These are phyloP conservation scores for Caenorhabditis remanei DNA, from an alignment of 1,140 invertebrate species.

Conservation along the genomic window DNA sequence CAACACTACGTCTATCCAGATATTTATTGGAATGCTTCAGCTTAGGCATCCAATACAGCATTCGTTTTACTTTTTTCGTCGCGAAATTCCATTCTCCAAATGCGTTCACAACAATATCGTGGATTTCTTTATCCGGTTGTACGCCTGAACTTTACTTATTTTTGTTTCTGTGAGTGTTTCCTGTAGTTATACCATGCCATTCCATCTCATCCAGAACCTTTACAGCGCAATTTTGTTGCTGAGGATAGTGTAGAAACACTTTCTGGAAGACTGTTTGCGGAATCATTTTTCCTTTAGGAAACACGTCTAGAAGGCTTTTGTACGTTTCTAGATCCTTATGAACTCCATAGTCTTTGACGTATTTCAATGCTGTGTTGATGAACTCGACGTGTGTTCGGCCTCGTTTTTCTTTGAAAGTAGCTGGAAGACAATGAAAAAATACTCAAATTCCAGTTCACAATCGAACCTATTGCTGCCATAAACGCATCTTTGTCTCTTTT, in stretches of 20 bases:
- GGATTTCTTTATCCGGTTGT: slow-evolving; percentile 90
- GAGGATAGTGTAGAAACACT: slow-evolving; percentile 80
- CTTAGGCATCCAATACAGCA: slow-evolving; percentile 99
- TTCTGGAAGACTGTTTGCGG: slow-evolving; percentile 83
- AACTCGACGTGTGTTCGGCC: slow-evolving; percentile 89
- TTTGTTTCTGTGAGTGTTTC: neutral
- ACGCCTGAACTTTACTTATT: slow-evolving; percentile 82
- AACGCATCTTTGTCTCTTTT: slow-evolving; percentile 67
- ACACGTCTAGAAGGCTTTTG: slow-evolving; percentile 88
- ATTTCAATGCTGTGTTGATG: slow-evolving; percentile 88
- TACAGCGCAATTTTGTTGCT: slow-evolving; percentile 91
- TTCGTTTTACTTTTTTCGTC: slow-evolving; percentile 85
- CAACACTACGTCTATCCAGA: slow-evolving; percentile 84
- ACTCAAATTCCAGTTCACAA: neutral
- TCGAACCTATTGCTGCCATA: slow-evolving; percentile 60
- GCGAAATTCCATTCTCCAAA: slow-evolving; percentile 88
- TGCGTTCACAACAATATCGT: slow-evolving; percentile 85
- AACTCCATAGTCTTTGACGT: slow-evolving; percentile 89
- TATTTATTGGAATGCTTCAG: slow-evolving; percentile 92
- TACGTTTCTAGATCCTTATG: slow-evolving; percentile 91
- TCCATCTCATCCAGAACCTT: slow-evolving; percentile 92
- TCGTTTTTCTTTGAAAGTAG: slow-evolving; percentile 65
- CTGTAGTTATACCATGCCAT: slow-evolving; percentile 82
- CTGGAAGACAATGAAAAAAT: neutral
- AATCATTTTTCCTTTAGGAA: slow-evolving; percentile 92